Evolutionary conservation across 2,888 invertebrate species (phyloP).

Genomic region (Volucella zonaria): DNA sequence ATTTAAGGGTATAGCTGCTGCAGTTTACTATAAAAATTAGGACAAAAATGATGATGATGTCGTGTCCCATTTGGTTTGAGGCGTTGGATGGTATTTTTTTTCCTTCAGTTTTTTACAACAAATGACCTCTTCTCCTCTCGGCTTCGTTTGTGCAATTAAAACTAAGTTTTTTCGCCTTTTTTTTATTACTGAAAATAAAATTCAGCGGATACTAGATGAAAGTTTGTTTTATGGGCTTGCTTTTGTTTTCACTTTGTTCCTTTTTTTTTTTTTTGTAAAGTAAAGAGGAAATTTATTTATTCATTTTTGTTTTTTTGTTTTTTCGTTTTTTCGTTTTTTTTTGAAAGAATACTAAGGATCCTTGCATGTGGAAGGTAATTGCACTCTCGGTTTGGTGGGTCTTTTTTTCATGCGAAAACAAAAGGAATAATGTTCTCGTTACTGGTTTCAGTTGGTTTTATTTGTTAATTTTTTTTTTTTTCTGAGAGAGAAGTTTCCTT

Average conservation of each 20-base stretch:
- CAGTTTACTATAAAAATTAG: constrained; percentile 34
- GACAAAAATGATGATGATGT: constrained; percentile 33
- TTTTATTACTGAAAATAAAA: constrained; percentile 51
- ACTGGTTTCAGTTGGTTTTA: constrained; percentile 39
- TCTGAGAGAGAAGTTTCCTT: no score
- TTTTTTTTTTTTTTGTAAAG: constrained; percentile 19
- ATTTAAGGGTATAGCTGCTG: constrained; percentile 13
- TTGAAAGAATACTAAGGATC: constrained; percentile 22
- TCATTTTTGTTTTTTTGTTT: no score
- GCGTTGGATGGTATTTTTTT: not conserved
- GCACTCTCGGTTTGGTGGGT: constrained; percentile 43
- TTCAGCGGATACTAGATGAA: constrained; percentile 63
- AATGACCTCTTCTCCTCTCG: constrained; percentile 8
- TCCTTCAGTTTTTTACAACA: constrained; percentile 4
- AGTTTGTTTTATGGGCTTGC: constrained; percentile 44
- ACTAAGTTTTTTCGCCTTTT: constrained; percentile 8
- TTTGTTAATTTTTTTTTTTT: not conserved
- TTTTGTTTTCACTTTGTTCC: constrained; percentile 54
- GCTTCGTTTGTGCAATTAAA: constrained; percentile 53
- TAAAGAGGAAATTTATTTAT: constrained; percentile 1
- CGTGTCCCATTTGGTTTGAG: constrained; percentile 14
- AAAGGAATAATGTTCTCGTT: constrained; percentile 58
- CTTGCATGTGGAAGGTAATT: constrained; percentile 53
- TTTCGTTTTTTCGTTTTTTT: not conserved
- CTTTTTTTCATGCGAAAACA: constrained; percentile 39